Evolutionary conservation across 2,113 vertebrate genomes (phyloP), one percentile per base, ranked within the genome.

Genomic region (Chlorodrepanis virens): DNA sequence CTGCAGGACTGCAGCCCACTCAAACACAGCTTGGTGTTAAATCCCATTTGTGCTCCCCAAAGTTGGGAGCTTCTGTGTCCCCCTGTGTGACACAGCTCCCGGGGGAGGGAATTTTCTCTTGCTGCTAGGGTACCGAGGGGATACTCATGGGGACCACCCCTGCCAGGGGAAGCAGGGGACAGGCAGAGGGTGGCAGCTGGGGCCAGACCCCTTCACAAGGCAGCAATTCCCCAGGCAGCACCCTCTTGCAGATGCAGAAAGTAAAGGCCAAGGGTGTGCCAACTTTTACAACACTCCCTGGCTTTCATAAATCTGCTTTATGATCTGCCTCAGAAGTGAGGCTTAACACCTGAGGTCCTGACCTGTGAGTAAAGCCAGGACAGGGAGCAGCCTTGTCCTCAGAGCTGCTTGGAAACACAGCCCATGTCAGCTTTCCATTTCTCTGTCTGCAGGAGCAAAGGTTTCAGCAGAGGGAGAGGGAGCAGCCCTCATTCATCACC

Each of bases 331-430:
- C 59, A 86, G 68, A 86, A 78, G 76, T 60, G 63, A 74, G 63
- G 74, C 54, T 93, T 72, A 81, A 13, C 83, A 80, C 77, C 69
- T 4, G 9, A 95, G 87, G 78, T 64, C 91, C 69, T 86, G 87
- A 97, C 89, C 81, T 5, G 5, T 53, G 37, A 83, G 50, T 53
- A 83, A 87, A 74, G 42, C 45, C 59, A 83, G 81, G 52, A 49
- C 77, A 89, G 52, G 83, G 87, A 95, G 52, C 50, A 81, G 85
- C 68, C 60, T 52, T 75, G 56, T 74, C 37, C 79, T 92, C 64
- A 29, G 37, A 57, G 79, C 2, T 24, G 0, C 4, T 3, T 6
- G 0, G 82, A 63, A 86, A 60, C 76, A 77, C 85, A 37, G 52
- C 83, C 42, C 0, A 0, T 24, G 64, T 12, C 1, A 0, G 23